A percentile compares a stretch with the other conserved stretches of the same genome.
These are phyloP conservation scores for Trachemys scripta DNA, from an alignment of 2,113 vertebrate genomes.

Conservation along the genomic window DNA sequence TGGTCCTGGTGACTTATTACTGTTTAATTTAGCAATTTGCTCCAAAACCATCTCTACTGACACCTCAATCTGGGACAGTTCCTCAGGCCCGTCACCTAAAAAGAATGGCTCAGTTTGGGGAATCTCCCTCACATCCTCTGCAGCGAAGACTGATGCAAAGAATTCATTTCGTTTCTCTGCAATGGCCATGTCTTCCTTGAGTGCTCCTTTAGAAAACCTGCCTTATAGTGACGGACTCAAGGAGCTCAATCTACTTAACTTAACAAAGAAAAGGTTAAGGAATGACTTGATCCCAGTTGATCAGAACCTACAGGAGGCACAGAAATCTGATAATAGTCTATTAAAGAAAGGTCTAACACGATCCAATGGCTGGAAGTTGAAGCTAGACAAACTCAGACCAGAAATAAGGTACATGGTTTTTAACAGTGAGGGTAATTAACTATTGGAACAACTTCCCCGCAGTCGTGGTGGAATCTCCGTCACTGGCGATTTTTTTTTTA, in stretches of 20 bases:
- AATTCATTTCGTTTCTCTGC: background rate
- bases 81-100: too few relatives aligned
- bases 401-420: background rate
- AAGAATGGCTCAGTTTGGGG: background rate
- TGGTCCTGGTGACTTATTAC: too few relatives aligned
- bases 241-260: background rate
- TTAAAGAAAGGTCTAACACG: background rate
- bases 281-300: too few relatives aligned
- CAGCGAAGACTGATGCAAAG: background rate
- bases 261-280: background rate
- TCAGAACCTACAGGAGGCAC: background rate
- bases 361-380: background rate
- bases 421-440: background rate
- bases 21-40: too few relatives aligned
- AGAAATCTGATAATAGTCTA: background rate
- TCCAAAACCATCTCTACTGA: too few relatives aligned
- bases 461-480: background rate
- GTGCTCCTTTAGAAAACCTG: background rate
- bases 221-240: background rate
- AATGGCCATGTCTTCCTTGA: background rate
- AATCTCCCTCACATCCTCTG: background rate
- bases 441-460: background rate
- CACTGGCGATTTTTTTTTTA: background rate
- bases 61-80: background rate
- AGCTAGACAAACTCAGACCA: background rate